Conservation (phyloP, 2,113 vertebrate genomes). For the Zapus hudsonius region DNA sequence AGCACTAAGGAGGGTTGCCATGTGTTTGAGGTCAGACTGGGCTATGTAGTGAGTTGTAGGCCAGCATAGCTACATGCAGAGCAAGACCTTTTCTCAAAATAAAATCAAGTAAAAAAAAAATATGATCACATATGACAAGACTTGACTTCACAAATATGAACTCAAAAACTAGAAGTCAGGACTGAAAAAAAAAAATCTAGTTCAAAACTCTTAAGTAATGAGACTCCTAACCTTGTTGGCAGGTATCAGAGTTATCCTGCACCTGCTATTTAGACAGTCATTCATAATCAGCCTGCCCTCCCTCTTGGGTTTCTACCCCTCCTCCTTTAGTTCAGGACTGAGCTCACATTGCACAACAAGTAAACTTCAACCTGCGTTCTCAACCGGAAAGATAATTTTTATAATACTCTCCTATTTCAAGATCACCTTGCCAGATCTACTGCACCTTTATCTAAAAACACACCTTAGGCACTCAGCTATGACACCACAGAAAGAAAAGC, state of each 20-base stretch:
- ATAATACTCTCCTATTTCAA: not conserved
- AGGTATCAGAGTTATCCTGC: not conserved
- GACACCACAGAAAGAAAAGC: not conserved
- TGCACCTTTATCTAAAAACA: not conserved
- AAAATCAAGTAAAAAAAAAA: not conserved
- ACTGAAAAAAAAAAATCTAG: not conserved
- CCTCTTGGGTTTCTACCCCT: not conserved
- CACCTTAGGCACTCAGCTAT: not conserved
- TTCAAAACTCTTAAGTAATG: not conserved
- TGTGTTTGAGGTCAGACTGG: too few relatives aligned
- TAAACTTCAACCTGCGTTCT: not conserved
- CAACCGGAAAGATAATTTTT: not conserved
- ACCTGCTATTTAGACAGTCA: not conserved
- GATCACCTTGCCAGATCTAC: not conserved
- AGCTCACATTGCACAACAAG: not conserved
- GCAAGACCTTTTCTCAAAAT: not conserved
- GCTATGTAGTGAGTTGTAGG: too few relatives aligned
- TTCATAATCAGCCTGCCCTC: not conserved
- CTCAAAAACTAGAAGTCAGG: constrained; percentile 15
- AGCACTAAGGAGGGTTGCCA: too few relatives aligned
- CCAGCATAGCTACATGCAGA: too few relatives aligned
- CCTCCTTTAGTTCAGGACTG: not conserved
- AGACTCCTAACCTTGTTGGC: not conserved
- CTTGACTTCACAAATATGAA: not conserved
- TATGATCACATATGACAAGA: not conserved